These are phyloP conservation scores for Teleogryllus occipitalis DNA, from an alignment of 1,140 invertebrate genomes.

Conservation along the genomic window DNA sequence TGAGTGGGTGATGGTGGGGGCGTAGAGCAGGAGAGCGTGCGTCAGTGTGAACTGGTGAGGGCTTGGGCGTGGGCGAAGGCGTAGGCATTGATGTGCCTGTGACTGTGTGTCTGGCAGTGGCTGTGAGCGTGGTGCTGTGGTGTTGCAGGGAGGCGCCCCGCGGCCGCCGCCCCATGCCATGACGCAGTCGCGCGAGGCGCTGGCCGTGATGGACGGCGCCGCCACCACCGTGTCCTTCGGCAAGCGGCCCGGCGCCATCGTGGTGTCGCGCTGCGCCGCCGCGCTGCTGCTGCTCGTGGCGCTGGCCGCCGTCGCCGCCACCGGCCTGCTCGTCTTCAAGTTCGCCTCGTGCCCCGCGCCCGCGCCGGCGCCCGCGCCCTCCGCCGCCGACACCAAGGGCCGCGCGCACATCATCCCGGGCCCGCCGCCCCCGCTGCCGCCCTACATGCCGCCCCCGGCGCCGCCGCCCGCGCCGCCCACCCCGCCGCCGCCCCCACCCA, in stretches of 20 bases:
- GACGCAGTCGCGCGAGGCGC: conserved; percentile 36
- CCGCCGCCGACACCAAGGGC: not conserved
- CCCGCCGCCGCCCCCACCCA: conserved; percentile 31
- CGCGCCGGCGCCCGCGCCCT: not conserved
- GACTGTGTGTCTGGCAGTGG: too few relatives aligned
- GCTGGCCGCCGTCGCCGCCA: conserved; percentile 44
- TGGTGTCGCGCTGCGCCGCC: conserved; percentile 37
- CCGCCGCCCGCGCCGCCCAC: conserved; percentile 35
- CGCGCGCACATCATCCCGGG: conserved; percentile 6
- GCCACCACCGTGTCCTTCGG: conserved; percentile 38
- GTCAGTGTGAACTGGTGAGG: too few relatives aligned
- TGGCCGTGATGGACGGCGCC: conserved; percentile 37
- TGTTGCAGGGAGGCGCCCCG: not conserved
- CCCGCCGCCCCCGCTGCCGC: too few relatives aligned
- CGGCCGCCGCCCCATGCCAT: conserved; percentile 29
- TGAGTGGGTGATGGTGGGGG: too few relatives aligned
- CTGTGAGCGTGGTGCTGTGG: not conserved
- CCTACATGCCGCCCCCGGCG: conserved; percentile 31
- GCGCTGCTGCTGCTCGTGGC: conserved; percentile 43
- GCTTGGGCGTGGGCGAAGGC: too few relatives aligned
- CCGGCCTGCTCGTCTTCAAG: conserved; percentile 58
- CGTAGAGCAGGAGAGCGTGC: too few relatives aligned
- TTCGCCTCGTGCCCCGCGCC: conserved; percentile 46
- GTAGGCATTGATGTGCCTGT: too few relatives aligned
- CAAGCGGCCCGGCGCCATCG: conserved; percentile 37